Base-by-base conservation (phyloP, 2,797 vertebrate genomes). In the Silurus lanzhouensis region DNA sequence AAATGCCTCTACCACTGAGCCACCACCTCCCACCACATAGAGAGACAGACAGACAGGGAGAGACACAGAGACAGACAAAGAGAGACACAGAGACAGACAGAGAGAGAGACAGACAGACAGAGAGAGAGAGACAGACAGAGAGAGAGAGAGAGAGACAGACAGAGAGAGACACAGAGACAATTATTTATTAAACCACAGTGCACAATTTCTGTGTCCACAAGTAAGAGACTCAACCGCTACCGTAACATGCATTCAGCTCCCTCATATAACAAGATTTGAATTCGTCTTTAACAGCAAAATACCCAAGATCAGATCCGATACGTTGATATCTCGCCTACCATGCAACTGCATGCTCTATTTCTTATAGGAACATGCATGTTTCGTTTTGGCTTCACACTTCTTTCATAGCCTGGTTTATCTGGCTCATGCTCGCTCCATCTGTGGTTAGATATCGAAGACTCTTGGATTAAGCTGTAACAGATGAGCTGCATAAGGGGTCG, bases 391-490 rank as follows among this genome's bases (percentile, higher is more conserved):
- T 77, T 78, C 64, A 71, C 81, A 78, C 74, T 63, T 83, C 67
- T 55, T 70, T 38, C 55, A 63, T 70, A 52, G 81, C 67, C 72
- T 78, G 57, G n/a, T 78, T 83, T 48, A 86, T 86, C 85, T 86
- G 85, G 85, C 81, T 86, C 81, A 71, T 57, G 81, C 81, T 64
- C 57, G 25, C 66, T 79, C 85, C 85, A 83, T 86, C 85, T 86
- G 85, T 79, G 85, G 74, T 61, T 68, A 63, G 66, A 86, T 70
- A 83, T 64, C 17, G 55, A 27, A 20, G 67, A 71, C 74, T 86
- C 81, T 86, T 71, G 85, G 81, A 82, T 86, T 83, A 79, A 83
- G 64, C 81, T 52, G 57, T 60, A 83, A 86, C 85, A 86, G 81
- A 86, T 64, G 85, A 86, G 58, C 72, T 83, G 72, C 81, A 61